Percentiles rank a stretch among this genome's conserved stretches.
These are phyloP conservation scores for Drosophila neonasuta DNA, from an alignment of 2,888 invertebrate species.

Conservation along the genomic window DNA sequence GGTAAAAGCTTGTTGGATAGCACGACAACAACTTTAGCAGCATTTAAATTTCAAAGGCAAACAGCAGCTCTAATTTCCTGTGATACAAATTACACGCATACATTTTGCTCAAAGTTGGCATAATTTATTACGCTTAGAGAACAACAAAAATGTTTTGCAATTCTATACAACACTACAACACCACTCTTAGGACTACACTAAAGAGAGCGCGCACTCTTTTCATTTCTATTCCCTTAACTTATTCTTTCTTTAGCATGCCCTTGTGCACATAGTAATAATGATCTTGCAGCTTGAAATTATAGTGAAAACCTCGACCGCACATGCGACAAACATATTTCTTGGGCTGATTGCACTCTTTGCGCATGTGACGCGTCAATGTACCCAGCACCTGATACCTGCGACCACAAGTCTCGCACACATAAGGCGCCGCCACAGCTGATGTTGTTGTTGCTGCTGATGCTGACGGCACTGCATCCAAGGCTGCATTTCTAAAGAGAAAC, in stretches of 20 bases:
- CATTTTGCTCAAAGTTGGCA: constrained; percentile 10
- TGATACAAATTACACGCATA: constrained; percentile 2
- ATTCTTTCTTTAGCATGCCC: constrained; percentile 54
- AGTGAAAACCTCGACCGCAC: constrained; percentile 81
- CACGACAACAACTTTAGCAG: constrained; percentile 26
- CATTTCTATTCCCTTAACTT: constrained; percentile 4
- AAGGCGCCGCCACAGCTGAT: constrained; percentile 51
- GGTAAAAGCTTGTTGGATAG: constrained; percentile 35
- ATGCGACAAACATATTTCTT: constrained; percentile 79
- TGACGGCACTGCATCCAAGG: constrained; percentile 17
- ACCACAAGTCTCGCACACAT: constrained; percentile 74
- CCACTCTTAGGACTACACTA: constrained; percentile 14
- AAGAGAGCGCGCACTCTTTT: neutral
- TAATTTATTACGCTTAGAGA: constrained; percentile 21
- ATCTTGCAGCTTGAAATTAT: constrained; percentile 80
- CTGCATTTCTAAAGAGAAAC: constrained; percentile 40
- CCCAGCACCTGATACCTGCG: constrained; percentile 77
- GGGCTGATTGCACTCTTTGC: constrained; percentile 81
- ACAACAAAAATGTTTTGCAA: constrained; percentile 11
- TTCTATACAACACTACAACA: constrained; percentile 7
- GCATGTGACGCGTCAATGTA: constrained; percentile 84
- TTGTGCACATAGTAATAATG: constrained; percentile 77
- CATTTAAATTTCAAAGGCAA: constrained; percentile 21
- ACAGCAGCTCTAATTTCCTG: neutral
- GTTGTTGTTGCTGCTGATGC: constrained; percentile 19